These are phyloP conservation scores for Acholoe squamosa DNA, from an alignment of 2,888 invertebrate species.

Conservation along the genomic window DNA sequence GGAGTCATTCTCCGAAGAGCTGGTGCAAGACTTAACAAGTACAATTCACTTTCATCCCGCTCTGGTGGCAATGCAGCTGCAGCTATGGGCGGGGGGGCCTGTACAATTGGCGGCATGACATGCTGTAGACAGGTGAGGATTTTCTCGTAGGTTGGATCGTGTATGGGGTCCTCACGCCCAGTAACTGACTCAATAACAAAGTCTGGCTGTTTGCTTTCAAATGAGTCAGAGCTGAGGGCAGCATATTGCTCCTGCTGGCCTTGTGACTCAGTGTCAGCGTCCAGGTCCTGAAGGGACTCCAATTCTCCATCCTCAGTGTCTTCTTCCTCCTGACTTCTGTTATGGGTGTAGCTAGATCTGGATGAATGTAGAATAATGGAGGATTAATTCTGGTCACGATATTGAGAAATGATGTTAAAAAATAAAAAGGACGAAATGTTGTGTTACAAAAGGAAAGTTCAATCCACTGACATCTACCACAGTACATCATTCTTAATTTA, in stretches of 20 bases:
- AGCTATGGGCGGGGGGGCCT: not conserved
- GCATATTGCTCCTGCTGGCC: not conserved
- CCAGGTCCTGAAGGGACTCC: not conserved
- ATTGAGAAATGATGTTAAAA: no score
- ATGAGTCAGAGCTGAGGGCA: slow-evolving; percentile 12
- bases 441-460: no score
- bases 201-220: not conserved
- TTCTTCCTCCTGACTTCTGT: not conserved
- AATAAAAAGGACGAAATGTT: no score
- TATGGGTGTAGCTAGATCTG: not conserved
- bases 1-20: not conserved
- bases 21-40: slow-evolving; percentile 16
- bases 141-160: not conserved
- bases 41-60: not conserved
- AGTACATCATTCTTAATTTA: no score
- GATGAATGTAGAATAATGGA: no score
- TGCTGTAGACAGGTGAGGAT: slow-evolving; percentile 8
- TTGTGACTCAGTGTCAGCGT: not conserved
- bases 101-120: not conserved
- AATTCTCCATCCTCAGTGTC: slow-evolving; percentile 9
- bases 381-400: no score
- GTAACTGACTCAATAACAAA: not conserved
- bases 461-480: no score
- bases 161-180: not conserved
- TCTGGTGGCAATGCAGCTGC: not conserved